These are phyloP conservation scores for Psix sp. DNA, from an alignment of 1,140 invertebrate species.

Conservation along the genomic window DNA sequence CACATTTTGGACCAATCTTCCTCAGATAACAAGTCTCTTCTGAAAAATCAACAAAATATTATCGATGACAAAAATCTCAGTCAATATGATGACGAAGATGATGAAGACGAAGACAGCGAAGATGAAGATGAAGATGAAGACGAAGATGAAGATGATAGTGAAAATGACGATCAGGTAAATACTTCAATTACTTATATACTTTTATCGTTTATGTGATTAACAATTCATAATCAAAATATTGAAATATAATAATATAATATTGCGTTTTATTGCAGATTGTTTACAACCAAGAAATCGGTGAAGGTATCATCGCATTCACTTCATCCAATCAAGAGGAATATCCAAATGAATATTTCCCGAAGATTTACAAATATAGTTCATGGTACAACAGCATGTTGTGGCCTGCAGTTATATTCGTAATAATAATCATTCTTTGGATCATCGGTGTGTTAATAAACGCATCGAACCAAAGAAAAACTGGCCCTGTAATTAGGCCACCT, in stretches of 20 bases:
- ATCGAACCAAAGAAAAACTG: constrained; percentile 66
- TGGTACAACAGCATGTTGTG: constrained; percentile 67
- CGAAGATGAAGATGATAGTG: constrained; percentile 44
- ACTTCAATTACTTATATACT: background rate
- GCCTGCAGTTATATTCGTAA: constrained; percentile 65
- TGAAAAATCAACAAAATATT: constrained; percentile 14
- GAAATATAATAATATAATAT: too few relatives aligned
- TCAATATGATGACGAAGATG: background rate
- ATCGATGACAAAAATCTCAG: too few relatives aligned
- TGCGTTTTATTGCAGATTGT: constrained; percentile 14
- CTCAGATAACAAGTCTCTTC: too few relatives aligned
- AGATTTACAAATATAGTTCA: constrained; percentile 51
- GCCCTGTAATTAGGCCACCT: constrained; percentile 71
- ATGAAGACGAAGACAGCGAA: constrained; percentile 20
- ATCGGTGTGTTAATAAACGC: constrained; percentile 62
- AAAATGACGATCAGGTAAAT: constrained; percentile 24
- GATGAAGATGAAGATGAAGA: constrained; percentile 22
- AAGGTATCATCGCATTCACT: constrained; percentile 56
- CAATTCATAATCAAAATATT: too few relatives aligned
- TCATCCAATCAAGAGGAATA: constrained; percentile 64
- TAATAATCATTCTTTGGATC: constrained; percentile 61
- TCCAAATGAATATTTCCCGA: constrained; percentile 32
- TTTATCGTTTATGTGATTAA: too few relatives aligned
- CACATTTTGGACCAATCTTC: background rate
- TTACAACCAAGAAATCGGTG: constrained; percentile 52